These are phyloP conservation scores for Varanus komodoensis DNA, from an alignment of 2,113 vertebrate genomes.

Conservation along the genomic window DNA sequence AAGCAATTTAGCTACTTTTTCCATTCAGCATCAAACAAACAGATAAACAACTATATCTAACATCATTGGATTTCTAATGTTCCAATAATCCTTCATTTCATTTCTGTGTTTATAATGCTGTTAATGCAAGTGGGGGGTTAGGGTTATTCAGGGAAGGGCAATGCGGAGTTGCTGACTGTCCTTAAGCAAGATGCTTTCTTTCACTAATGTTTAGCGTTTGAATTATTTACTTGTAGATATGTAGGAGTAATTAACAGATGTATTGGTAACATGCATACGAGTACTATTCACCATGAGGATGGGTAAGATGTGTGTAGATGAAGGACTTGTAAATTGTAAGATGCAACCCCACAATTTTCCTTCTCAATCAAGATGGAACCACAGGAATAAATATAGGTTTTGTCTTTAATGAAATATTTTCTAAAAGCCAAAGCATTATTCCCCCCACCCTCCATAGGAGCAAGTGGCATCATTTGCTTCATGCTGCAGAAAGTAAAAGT, in stretches of 20 bases:
- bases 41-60: slow-evolving; percentile 28
- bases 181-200: not conserved
- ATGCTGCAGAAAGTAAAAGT: not conserved
- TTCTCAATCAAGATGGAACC: not conserved
- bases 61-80: slow-evolving; percentile 30
- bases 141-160: not conserved
- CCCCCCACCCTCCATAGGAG: not conserved
- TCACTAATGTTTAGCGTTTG: not conserved
- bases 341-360: not conserved
- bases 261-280: not conserved
- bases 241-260: not conserved
- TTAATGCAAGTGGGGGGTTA: slow-evolving; percentile 15
- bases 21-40: slow-evolving; percentile 27
- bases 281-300: not conserved
- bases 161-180: slow-evolving; percentile 19
- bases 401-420: not conserved
- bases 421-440: not conserved
- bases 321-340: not conserved
- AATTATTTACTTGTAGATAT: slow-evolving; percentile 16
- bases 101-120: slow-evolving; percentile 36
- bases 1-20: slow-evolving; percentile 48
- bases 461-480: not conserved
- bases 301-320: not conserved
- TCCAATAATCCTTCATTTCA: slow-evolving; percentile 59
- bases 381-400: not conserved